phyloP scores from a whole-genome alignment of 2,888 invertebrate genomes.

The Xestia ashworthii region DNA sequence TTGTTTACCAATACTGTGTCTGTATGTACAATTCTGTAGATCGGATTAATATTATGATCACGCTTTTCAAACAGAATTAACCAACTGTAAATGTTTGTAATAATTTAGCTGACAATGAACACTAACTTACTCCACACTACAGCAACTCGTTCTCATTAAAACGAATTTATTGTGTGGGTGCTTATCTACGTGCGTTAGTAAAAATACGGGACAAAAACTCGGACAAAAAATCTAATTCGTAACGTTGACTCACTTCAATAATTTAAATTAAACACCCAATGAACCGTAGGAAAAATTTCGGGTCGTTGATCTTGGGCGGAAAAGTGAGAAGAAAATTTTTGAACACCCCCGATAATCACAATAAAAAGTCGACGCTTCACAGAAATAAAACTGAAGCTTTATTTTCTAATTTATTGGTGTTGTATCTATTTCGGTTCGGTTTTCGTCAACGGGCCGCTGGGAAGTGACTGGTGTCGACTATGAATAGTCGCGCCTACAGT shows the following conservation, averaged over 20 bases:
- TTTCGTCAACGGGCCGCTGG: constrained; percentile 82
- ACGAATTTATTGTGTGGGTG: constrained; percentile 64
- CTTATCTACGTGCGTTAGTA: constrained; percentile 61
- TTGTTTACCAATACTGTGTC: constrained; percentile 49
- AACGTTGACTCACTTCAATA: constrained; percentile 72
- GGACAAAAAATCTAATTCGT: constrained; percentile 63
- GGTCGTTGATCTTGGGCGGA: constrained; percentile 78
- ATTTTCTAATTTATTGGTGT: constrained; percentile 86
- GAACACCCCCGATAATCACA: constrained; percentile 82
- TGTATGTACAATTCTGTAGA: constrained; percentile 27
- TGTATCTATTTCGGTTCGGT: constrained; percentile 84
- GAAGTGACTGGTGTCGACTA: constrained; percentile 75
- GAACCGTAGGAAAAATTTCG: constrained; percentile 81
- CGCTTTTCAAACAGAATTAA: constrained; percentile 43
- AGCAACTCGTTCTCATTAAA: constrained; percentile 62
- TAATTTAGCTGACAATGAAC: constrained; percentile 68
- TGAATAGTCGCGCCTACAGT: constrained; percentile 82
- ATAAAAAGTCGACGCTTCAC: constrained; percentile 80
- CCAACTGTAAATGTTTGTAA: constrained; percentile 60
- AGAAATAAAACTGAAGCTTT: constrained; percentile 81
- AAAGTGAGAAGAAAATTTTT: constrained; percentile 70
- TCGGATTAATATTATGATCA: constrained; percentile 39
- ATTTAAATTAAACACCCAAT: constrained; percentile 78
- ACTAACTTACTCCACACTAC: constrained; percentile 64
- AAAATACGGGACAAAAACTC: constrained; percentile 67